These are phyloP conservation scores for Parazoanthus darwini DNA, from an alignment of 92 coral and sea anemone species.

Conservation along the genomic window DNA sequence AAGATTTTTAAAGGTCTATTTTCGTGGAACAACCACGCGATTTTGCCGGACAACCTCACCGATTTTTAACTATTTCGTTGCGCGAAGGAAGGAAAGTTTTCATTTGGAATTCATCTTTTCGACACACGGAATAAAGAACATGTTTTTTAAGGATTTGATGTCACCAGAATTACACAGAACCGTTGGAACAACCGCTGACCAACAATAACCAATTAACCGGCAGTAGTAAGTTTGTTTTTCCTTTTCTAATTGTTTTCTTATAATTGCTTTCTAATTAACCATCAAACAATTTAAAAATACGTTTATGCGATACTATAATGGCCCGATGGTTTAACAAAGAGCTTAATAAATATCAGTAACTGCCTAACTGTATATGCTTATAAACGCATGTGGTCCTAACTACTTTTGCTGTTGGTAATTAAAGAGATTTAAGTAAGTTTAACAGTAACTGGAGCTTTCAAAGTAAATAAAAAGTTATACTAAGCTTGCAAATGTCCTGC, in stretches of 20 bases:
- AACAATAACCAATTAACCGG: constrained; percentile 14
- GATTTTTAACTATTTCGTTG: not conserved
- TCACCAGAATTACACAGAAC: not conserved
- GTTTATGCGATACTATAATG: not conserved
- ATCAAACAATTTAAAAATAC: not conserved
- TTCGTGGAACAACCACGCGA: not conserved
- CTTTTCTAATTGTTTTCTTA: not conserved
- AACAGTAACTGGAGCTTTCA: not conserved
- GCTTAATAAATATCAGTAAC: not conserved
- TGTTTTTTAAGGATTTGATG: not conserved
- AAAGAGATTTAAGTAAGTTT: too few species aligned
- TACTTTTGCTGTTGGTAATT: not conserved
- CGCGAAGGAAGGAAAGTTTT: too few species aligned
- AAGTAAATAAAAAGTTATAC: not conserved
- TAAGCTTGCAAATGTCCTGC: not conserved
- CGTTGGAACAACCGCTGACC: constrained; percentile 28
- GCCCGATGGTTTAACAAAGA: not conserved
- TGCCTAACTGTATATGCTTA: not conserved
- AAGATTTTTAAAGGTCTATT: not conserved
- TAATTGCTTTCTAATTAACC: constrained; percentile 4
- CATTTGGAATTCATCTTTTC: not conserved
- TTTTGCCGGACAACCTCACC: not conserved
- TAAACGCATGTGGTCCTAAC: not conserved
- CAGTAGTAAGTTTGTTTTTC: constrained; percentile 26
- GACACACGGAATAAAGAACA: not conserved